Conservation (phyloP, 1,140 invertebrate genomes). For the Tyrophagus putrescentiae region DNA sequence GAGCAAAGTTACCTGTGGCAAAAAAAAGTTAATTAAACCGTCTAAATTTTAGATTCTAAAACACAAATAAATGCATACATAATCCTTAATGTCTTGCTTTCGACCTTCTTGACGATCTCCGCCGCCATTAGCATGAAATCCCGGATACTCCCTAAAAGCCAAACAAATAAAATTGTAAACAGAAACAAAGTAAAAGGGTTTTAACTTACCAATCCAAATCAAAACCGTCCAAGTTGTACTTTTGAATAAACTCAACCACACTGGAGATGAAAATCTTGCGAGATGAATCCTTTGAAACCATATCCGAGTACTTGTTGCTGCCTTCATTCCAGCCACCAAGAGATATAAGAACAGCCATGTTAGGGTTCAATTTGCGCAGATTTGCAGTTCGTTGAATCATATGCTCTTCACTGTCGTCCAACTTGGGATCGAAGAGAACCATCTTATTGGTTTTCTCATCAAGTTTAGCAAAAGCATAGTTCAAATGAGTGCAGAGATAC, state of each 20-base stretch:
- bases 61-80: too few relatives aligned
- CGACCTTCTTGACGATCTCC: constrained; percentile 34
- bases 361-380: constrained; percentile 43
- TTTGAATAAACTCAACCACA: constrained; percentile 40
- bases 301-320: constrained; percentile 49
- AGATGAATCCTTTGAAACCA: constrained; percentile 43
- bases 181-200: too few relatives aligned
- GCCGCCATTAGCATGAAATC: constrained; percentile 60
- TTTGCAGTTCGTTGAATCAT: constrained; percentile 45
- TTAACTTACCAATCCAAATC: constrained; percentile 57
- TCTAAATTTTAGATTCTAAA: constrained; percentile 37
- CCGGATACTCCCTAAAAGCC: constrained; percentile 44
- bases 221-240: constrained; percentile 61
- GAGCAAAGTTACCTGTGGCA: constrained; percentile 43
- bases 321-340: constrained; percentile 75
- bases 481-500: constrained; percentile 38
- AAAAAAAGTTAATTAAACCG: neutral
- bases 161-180: too few relatives aligned
- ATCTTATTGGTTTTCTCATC: constrained; percentile 40
- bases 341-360: constrained; percentile 47
- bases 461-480: constrained; percentile 44
- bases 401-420: constrained; percentile 41
- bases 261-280: constrained; percentile 34
- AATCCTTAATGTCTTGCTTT: constrained; percentile 59
- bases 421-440: constrained; percentile 43